A percentile compares a stretch with the other conserved stretches of the same genome.
These are phyloP conservation scores for Phalloptychus januarius DNA, from an alignment of 2,797 vertebrate species.

Conservation along the genomic window DNA sequence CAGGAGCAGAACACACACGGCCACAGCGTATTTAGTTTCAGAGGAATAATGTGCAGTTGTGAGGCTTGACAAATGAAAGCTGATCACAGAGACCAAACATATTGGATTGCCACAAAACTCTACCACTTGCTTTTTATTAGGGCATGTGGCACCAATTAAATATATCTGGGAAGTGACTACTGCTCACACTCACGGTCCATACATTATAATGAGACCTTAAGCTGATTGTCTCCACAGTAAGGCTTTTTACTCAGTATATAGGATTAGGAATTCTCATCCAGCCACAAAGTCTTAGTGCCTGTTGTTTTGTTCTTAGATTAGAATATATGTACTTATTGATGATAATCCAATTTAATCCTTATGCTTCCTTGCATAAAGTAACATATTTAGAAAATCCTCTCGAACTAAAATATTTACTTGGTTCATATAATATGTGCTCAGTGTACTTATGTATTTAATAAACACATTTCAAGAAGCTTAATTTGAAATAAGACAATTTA, in stretches of 20 bases:
- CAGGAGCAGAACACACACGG: conserved; percentile 64
- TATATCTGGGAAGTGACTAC: conserved; percentile 47
- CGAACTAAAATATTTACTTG: conserved; percentile 9
- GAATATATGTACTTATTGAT: conserved; percentile 20
- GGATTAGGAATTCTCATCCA: conserved; percentile 46
- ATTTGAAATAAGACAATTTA: conserved; percentile 4
- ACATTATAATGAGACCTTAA: conserved; percentile 45
- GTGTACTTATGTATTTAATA: conserved; percentile 8
- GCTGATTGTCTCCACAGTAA: conserved; percentile 56
- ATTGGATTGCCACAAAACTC: conserved; percentile 47
- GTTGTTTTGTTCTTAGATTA: conserved; percentile 36
- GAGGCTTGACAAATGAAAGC: conserved; percentile 56
- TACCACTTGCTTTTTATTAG: conserved; percentile 39
- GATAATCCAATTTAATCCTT: conserved; percentile 27
- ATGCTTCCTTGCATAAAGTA: conserved; percentile 7
- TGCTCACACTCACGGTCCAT: conserved; percentile 33
- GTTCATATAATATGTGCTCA: neutral
- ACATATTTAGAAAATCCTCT: conserved; percentile 3
- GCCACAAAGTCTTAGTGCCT: conserved; percentile 24
- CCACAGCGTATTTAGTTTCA: conserved; percentile 52
- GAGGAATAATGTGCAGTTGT: conserved; percentile 58
- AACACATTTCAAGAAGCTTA: conserved; percentile 2
- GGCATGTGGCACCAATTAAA: conserved; percentile 52
- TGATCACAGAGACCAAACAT: conserved; percentile 46
- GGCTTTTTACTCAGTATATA: conserved; percentile 31